Evolutionary conservation across 2,797 vertebrate species (phyloP).

Genomic region (Trematomus bernacchii): DNA sequence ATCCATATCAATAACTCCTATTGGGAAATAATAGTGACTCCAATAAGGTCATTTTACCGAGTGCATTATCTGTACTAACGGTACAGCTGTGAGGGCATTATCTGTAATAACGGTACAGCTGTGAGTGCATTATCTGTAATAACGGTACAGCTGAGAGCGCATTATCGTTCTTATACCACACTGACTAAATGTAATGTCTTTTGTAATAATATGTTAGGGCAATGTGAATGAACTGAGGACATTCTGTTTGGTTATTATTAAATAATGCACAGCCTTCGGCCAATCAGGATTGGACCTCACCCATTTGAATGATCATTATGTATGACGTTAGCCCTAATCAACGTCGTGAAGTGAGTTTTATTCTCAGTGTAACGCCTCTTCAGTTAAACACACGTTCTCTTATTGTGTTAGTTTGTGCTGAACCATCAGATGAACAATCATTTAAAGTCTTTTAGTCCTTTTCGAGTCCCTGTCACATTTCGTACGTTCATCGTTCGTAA

Average conservation of each 20-base stretch:
- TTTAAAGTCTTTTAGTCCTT: too few species aligned
- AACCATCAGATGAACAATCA: neutral
- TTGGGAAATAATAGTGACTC: too few species aligned
- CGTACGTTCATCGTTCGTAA: too few species aligned
- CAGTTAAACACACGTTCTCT: constrained; percentile 18
- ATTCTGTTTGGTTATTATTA: neutral
- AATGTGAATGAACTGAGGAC: neutral
- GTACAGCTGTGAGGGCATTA: too few species aligned
- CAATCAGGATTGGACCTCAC: constrained; percentile 18
- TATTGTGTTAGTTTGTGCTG: neutral
- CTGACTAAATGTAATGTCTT: neutral
- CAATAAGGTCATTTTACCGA: neutral
- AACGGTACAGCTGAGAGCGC: too few species aligned
- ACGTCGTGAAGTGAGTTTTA: neutral
- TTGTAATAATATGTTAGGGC: neutral
- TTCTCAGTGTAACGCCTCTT: neutral
- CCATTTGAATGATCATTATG: too few species aligned
- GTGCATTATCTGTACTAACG: too few species aligned
- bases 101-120: too few species aligned
- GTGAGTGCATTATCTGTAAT: too few species aligned
- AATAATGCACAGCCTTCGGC: neutral
- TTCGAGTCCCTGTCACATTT: too few species aligned
- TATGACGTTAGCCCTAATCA: too few species aligned
- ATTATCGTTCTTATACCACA: neutral
- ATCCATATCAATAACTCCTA: too few species aligned